Percentiles rank a stretch among this genome's conserved stretches.
Evolutionary conservation across 2,113 vertebrate species (phyloP).

Genomic region (Platysteira castanea): DNA sequence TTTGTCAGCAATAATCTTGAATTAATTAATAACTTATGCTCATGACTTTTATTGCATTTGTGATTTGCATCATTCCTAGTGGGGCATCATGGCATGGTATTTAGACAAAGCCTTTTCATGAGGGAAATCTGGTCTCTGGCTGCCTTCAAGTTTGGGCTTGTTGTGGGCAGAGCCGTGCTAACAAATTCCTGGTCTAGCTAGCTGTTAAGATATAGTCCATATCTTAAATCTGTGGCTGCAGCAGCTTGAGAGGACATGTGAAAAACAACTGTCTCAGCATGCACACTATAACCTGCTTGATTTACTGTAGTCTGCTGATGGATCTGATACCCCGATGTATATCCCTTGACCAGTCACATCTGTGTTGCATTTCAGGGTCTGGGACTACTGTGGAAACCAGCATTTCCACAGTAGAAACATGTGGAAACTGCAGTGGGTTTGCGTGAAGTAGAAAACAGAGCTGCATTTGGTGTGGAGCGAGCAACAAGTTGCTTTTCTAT

Average conservation of each 20-base stretch:
- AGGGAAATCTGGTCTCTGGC: not conserved
- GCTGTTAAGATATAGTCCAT: not conserved
- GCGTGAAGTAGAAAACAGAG: not conserved
- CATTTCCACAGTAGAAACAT: not conserved
- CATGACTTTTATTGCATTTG: not conserved
- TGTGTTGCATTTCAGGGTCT: not conserved
- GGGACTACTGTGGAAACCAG: not conserved
- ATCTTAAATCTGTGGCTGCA: not conserved
- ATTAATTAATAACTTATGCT: not conserved
- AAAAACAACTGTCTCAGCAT: not conserved
- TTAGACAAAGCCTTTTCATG: not conserved
- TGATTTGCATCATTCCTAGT: not conserved
- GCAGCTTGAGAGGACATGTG: not conserved
- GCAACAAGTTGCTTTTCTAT: not conserved
- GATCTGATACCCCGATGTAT: not conserved
- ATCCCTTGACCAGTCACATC: not conserved
- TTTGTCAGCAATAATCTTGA: not conserved
- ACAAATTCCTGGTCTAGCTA: not conserved
- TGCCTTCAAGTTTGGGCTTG: not conserved
- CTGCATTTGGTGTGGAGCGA: not conserved
- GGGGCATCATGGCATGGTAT: not conserved
- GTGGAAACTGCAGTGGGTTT: not conserved
- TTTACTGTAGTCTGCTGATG: not conserved
- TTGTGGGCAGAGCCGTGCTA: not conserved
- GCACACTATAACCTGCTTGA: not conserved